A percentile compares a stretch with the other conserved stretches of the same genome.
Evolutionary conservation across 1,140 invertebrate species (phyloP).

Genomic region (Chrysoperla carnea): DNA sequence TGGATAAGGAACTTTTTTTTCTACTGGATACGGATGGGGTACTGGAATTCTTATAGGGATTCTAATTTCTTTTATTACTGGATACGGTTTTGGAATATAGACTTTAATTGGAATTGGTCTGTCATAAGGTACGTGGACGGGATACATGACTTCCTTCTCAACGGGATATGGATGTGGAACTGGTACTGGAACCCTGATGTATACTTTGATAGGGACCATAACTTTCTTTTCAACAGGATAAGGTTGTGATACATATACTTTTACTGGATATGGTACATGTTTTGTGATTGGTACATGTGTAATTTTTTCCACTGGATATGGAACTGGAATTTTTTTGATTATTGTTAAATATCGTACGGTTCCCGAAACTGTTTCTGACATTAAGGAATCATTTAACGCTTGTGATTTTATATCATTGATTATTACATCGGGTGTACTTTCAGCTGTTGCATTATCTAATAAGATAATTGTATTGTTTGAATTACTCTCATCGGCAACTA

Average conservation of each 20-base stretch:
- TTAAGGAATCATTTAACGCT: no score
- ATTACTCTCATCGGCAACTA: not conserved
- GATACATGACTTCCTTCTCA: slow-evolving; percentile 32
- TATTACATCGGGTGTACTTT: slow-evolving; percentile 17
- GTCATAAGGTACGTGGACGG: slow-evolving; percentile 28
- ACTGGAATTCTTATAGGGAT: slow-evolving; percentile 34
- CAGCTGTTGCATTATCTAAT: not conserved
- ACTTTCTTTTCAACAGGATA: slow-evolving; percentile 40
- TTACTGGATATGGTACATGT: slow-evolving; percentile 41
- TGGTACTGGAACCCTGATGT: slow-evolving; percentile 40
- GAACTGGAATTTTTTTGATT: slow-evolving; percentile 23
- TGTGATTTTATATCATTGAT: no score
- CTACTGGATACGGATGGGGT: slow-evolving; percentile 29
- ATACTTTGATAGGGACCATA: slow-evolving; percentile 36
- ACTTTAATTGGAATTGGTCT: slow-evolving; percentile 25
- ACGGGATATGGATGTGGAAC: slow-evolving; percentile 43
- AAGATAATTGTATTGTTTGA: not conserved
- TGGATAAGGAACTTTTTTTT: slow-evolving; percentile 33
- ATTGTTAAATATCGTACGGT: slow-evolving; percentile 25
- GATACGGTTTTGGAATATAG: slow-evolving; percentile 21
- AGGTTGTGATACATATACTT: slow-evolving; percentile 40
- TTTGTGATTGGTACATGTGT: slow-evolving; percentile 32
- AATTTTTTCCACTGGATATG: slow-evolving; percentile 27
- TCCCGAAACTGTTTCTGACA: slow-evolving; percentile 6
- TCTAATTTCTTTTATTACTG: slow-evolving; percentile 32